Percentiles rank a stretch among this genome's conserved stretches.
phyloP scores from a whole-genome alignment of 2,797 vertebrate genomes.

The Crocidura indochinensis region DNA sequence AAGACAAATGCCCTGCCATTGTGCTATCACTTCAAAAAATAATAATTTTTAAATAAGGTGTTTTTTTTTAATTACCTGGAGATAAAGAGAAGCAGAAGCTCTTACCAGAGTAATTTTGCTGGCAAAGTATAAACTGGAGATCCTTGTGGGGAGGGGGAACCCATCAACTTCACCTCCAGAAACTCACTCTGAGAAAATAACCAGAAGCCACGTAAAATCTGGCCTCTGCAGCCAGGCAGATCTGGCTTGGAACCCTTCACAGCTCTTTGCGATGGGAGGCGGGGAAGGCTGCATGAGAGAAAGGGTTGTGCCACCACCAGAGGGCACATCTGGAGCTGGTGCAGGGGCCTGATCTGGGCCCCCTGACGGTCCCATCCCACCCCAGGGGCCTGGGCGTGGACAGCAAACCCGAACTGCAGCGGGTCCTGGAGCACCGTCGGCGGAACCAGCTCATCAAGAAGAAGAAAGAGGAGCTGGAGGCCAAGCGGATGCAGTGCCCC shows the following conservation, averaged over 20 bases:
- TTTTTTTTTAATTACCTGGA: too few species aligned
- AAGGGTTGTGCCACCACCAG: background rate
- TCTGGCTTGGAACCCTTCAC: background rate
- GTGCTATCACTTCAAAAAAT: too few species aligned
- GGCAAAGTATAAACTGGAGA: background rate
- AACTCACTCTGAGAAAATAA: constrained; percentile 5
- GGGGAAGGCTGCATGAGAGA: fast-evolving
- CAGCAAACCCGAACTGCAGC: constrained; percentile 96
- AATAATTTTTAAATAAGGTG: too few species aligned
- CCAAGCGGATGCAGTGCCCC: constrained; percentile 95
- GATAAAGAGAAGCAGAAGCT: background rate
- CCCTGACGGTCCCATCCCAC: background rate
- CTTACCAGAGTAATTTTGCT: background rate
- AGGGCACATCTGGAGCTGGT: background rate
- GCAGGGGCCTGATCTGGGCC: background rate
- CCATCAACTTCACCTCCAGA: background rate
- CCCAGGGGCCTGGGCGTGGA: constrained; percentile 92
- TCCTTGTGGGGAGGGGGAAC: background rate
- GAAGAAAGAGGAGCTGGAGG: constrained; percentile 95
- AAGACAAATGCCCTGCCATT: too few species aligned
- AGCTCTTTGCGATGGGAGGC: background rate
- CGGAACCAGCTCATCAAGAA: constrained; percentile 95
- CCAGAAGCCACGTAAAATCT: background rate
- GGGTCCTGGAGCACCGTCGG: constrained; percentile 95
- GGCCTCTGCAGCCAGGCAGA: background rate